A percentile compares a stretch with the other conserved stretches of the same genome.
Evolutionary conservation across 2,797 vertebrate species (phyloP).

Genomic region (Octomys mimax): DNA sequence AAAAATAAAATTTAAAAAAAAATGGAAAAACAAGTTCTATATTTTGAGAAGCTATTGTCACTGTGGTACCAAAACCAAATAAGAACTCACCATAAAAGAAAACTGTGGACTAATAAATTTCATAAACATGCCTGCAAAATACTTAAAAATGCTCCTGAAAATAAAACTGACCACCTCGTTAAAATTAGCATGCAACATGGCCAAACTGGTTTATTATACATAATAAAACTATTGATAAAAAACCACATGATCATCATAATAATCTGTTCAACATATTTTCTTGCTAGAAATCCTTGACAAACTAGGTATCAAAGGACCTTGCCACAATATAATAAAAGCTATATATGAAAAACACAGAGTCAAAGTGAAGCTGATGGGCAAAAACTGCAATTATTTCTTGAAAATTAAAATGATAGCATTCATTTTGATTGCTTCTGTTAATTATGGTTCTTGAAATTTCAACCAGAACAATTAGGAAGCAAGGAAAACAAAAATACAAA

Average conservation of each 20-base stretch:
- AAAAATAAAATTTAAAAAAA: not conserved
- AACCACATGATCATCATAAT: not conserved
- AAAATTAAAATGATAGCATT: not conserved
- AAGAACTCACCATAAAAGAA: not conserved
- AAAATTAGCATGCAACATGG: not conserved
- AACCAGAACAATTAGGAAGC: not conserved
- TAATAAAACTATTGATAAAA: not conserved
- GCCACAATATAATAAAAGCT: not conserved
- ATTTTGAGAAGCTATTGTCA: not conserved
- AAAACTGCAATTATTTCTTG: not conserved
- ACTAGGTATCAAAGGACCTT: not conserved
- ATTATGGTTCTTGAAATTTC: not conserved
- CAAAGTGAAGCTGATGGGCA: not conserved
- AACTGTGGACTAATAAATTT: not conserved
- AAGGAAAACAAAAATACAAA: not conserved
- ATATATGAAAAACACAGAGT: not conserved
- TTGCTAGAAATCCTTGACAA: not conserved
- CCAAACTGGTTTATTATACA: not conserved
- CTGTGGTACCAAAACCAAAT: not conserved
- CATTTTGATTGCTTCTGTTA: not conserved
- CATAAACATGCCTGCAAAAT: not conserved
- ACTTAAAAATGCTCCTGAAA: not conserved
- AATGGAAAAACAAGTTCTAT: not conserved
- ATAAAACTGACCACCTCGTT: not conserved
- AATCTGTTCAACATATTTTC: not conserved